A percentile compares a stretch with the other conserved stretches of the same genome.
Evolutionary conservation across 2,113 vertebrate species (phyloP).

Genomic region (Elaphurus davidianus): DNA sequence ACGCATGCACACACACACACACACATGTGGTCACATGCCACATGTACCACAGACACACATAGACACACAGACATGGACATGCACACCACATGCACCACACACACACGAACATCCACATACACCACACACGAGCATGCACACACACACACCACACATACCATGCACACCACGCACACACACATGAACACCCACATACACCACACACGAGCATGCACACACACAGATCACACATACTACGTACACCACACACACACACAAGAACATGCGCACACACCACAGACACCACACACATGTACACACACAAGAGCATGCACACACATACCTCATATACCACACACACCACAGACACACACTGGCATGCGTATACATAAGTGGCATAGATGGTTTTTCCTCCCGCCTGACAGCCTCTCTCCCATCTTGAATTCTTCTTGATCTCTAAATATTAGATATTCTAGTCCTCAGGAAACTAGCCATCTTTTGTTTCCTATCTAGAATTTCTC

Average conservation of each 20-base stretch:
- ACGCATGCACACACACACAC: background rate
- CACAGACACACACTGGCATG: accelerated
- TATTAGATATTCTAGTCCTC: no score
- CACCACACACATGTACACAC: background rate
- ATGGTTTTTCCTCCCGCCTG: background rate
- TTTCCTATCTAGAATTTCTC: background rate
- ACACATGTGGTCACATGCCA: no score
- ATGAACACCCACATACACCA: accelerated
- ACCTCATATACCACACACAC: background rate
- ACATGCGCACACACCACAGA: accelerated
- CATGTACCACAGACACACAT: no score
- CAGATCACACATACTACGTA: no score
- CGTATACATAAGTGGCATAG: accelerated
- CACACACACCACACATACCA: no score
- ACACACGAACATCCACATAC: no score
- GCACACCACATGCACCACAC: background rate
- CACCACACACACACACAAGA: accelerated
- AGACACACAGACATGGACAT: accelerated
- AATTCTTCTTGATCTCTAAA: background rate
- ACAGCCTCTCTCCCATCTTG: no score
- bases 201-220: background rate
- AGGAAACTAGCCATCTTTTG: background rate
- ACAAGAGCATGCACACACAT: background rate
- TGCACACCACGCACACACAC: no score
- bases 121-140: no score